Evolutionary conservation across 1,140 invertebrate species (phyloP).

Genomic region (Pararge aegeria): DNA sequence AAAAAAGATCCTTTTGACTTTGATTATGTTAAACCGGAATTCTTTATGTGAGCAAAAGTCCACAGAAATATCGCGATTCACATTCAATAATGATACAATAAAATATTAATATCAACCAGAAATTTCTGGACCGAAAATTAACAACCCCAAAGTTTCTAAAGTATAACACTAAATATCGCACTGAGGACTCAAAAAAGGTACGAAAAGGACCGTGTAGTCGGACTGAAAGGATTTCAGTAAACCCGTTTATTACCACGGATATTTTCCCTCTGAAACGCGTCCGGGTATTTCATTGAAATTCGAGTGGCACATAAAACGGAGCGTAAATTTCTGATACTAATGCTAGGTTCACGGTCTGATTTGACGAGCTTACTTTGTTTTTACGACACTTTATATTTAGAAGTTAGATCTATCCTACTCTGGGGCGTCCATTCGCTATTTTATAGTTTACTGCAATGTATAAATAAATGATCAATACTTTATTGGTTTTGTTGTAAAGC

Average conservation of each 20-base stretch:
- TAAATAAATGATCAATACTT: too few relatives aligned
- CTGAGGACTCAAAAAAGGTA: slow-evolving; percentile 49
- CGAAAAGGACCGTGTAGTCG: slow-evolving; percentile 36
- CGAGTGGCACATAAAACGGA: slow-evolving; percentile 57
- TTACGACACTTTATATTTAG: slow-evolving; percentile 31
- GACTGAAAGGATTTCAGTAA: slow-evolving; percentile 56
- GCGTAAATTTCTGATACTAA: slow-evolving; percentile 41
- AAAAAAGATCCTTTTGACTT: too few relatives aligned
- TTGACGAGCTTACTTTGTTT: slow-evolving; percentile 38
- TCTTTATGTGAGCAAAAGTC: too few relatives aligned
- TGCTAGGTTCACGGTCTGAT: slow-evolving; percentile 35
- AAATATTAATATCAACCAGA: not conserved
- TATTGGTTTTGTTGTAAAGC: too few relatives aligned
- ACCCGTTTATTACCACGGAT: slow-evolving; percentile 52
- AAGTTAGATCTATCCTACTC: not conserved
- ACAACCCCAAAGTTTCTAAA: slow-evolving; percentile 33
- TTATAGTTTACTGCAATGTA: too few relatives aligned
- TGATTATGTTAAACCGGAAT: too few relatives aligned
- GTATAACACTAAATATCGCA: slow-evolving; percentile 57
- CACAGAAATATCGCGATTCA: too few relatives aligned
- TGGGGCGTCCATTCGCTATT: not conserved
- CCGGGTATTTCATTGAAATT: slow-evolving; percentile 60
- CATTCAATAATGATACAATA: too few relatives aligned
- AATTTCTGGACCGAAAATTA: slow-evolving; percentile 24
- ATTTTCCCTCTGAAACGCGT: slow-evolving; percentile 32